Conservation (phyloP, 2,113 vertebrate genomes). For the Scomber scombrus region DNA sequence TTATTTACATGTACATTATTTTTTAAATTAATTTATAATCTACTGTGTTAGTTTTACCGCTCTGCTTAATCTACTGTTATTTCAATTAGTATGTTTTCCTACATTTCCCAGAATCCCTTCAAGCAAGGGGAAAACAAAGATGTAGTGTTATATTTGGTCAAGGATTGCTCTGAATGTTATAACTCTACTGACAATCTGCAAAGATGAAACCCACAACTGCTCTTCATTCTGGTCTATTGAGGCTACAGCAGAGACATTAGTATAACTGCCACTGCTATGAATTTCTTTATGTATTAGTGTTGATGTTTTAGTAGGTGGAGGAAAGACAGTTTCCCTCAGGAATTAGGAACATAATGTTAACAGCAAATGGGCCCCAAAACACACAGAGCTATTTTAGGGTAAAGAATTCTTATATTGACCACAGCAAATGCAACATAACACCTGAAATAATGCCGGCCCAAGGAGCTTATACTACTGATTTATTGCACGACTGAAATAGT, state of each 20-base stretch:
- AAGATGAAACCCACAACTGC: neutral
- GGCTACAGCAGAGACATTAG: neutral
- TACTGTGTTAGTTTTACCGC: too few relatives aligned
- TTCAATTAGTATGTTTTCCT: neutral
- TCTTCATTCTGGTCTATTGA: constrained; percentile 15
- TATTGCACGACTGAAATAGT: neutral
- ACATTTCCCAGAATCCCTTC: constrained; percentile 13
- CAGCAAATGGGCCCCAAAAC: constrained; percentile 3
- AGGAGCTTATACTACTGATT: neutral
- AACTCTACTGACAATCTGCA: neutral
- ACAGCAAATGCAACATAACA: neutral
- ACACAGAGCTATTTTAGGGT: neutral
- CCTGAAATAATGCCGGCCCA: neutral
- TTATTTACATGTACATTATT: too few relatives aligned
- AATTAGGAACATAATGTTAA: constrained; percentile 8
- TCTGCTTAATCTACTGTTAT: neutral
- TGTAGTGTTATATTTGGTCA: neutral
- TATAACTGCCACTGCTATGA: constrained; percentile 1
- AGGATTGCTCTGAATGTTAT: neutral
- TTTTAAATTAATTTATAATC: neutral
- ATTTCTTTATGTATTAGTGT: neutral
- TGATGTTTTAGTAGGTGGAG: neutral
- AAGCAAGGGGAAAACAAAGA: neutral
- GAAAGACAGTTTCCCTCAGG: neutral
- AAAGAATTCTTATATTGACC: constrained; percentile 2